Base-by-base conservation (phyloP, 1,140 invertebrate genomes). In the Drosophila pruinosa region DNA sequence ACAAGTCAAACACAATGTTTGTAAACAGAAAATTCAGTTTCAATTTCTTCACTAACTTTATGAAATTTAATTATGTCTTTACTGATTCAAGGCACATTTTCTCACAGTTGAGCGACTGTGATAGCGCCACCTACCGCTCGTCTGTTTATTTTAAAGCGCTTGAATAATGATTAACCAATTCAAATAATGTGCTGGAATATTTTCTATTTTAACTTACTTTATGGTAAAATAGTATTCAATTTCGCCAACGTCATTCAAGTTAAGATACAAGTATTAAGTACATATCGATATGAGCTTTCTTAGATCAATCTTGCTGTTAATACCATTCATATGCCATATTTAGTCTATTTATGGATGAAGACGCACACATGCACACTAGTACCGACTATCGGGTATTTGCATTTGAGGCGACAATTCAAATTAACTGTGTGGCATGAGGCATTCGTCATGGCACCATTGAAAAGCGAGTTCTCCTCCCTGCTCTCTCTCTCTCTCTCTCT, bases 401-500 rank as follows among this genome's bases (percentile, higher is more conserved):
- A 75, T 82, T 78, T 65, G 78, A 62, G 57, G 58, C 71, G 71
- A 83, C 79, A 82, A 78, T 78, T 83, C 65, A 78, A 71, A 85
- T 75, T 78, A 78, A 75, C 47, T 64, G 39, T 62, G 52, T 53
- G 58, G 80, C 75, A 67, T 79, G 79, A 83, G 71, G 78, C 65
- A 83, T 83, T 83, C 75, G 79, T 83, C 79, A 83, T 59, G 75
- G 73, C 31, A 39, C 57, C 53, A 67, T 59, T 57, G 45, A 62
- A 53, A 34, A n/a, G 2, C 31, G 31, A 34, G 31, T 34, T 34
- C 31, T 12, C 31, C 12, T 34, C 10, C 31, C 31, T 12, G 41
- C 26, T 39, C 36, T 39, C 15, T 21, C 41, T 15, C 5, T 61
- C 52, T 28, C 52, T 63, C 58, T 12, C 31, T 34, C 31, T 34